phyloP scores from a whole-genome alignment of 2,113 vertebrate species.

The Takifugu flavidus region DNA sequence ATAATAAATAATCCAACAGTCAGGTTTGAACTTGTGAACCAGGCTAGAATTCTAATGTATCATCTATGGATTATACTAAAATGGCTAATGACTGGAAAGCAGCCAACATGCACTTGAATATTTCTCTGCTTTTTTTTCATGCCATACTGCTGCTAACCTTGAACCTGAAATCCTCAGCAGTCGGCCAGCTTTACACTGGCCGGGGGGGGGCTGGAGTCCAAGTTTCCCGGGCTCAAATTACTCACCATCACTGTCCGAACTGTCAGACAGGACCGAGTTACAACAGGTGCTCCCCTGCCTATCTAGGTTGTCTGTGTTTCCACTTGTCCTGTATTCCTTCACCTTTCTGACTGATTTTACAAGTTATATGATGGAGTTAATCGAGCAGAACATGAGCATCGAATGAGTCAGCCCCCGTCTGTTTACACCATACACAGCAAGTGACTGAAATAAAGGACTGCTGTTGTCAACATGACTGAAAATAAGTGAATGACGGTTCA shows the following conservation, averaged over 20 bases:
- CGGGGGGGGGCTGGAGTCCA: conserved; percentile 4
- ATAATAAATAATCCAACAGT: no score
- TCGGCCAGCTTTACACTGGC: not conserved
- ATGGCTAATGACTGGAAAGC: no score
- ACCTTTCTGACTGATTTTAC: conserved; percentile 4
- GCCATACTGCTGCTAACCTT: conserved; percentile 1
- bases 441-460: not conserved
- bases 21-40: no score
- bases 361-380: not conserved
- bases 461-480: not conserved
- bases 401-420: not conserved
- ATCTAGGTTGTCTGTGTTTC: conserved; percentile 4
- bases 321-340: conserved; percentile 1
- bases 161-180: conserved; percentile 13
- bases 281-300: conserved; percentile 45
- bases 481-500: not conserved
- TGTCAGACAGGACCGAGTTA: conserved; percentile 27
- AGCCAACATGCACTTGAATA: no score
- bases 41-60: no score
- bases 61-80: no score
- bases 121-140: no score
- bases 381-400: not conserved
- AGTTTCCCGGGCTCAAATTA: conserved; percentile 30
- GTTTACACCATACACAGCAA: no score
- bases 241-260: conserved; percentile 19